A percentile compares a stretch with the other conserved stretches of the same genome.
Evolutionary conservation across 2,797 vertebrate species (phyloP).

Genomic region (Florisuga fusca): DNA sequence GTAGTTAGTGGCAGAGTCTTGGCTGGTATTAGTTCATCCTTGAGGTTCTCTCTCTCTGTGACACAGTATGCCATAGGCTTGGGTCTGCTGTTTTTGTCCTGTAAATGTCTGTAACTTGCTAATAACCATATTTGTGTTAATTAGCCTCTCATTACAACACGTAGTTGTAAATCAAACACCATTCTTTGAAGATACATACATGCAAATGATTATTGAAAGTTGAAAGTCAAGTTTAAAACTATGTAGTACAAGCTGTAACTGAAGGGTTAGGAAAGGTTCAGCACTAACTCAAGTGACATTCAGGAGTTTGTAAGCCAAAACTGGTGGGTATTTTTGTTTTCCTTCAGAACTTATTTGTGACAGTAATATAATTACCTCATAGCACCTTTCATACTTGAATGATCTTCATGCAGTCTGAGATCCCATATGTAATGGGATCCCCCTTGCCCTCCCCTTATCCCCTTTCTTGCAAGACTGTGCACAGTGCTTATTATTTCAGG

Average conservation of each 20-base stretch:
- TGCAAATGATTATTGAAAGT: constrained; percentile 54
- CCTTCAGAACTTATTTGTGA: neutral
- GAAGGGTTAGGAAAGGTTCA: constrained; percentile 63
- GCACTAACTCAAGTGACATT: neutral
- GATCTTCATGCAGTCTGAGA: neutral
- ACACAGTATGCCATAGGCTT: neutral
- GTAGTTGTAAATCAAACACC: constrained; percentile 61
- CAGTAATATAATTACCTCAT: neutral
- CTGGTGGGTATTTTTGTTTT: neutral
- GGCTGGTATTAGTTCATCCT: neutral
- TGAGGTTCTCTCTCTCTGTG: neutral
- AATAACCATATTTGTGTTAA: constrained; percentile 61
- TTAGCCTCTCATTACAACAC: constrained; percentile 58
- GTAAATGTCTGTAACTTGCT: constrained; percentile 45
- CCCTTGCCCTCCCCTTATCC: too few relatives aligned
- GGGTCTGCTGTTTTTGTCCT: constrained; percentile 19
- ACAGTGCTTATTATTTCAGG: neutral
- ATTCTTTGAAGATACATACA: constrained; percentile 60
- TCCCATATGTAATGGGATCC: neutral
- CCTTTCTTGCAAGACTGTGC: accelerated
- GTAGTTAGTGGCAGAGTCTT: neutral
- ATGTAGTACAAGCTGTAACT: neutral
- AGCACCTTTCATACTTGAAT: neutral
- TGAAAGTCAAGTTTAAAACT: constrained; percentile 55
- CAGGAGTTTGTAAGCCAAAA: neutral